These are phyloP conservation scores for Drosophila pectinifera DNA, from an alignment of 1,140 invertebrate species.

Conservation along the genomic window DNA sequence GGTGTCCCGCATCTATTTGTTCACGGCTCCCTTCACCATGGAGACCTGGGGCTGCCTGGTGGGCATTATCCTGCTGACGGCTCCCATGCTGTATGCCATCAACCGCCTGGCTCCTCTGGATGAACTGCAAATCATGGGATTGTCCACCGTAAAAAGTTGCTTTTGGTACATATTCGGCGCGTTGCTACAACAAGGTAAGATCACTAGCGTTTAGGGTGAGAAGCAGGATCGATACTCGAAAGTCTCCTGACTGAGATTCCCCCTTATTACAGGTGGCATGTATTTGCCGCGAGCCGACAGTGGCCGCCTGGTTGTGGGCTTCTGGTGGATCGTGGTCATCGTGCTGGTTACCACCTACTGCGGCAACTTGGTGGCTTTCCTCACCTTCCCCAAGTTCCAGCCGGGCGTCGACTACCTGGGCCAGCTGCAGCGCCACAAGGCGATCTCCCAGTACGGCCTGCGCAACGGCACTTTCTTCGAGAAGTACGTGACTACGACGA, in stretches of 20 bases:
- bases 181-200: slow-evolving; percentile 93
- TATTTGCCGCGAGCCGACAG: slow-evolving; percentile 93
- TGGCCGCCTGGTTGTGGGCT: slow-evolving; percentile 93
- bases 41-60: slow-evolving; percentile 94
- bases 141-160: slow-evolving; percentile 91
- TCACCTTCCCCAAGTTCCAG: slow-evolving; percentile 96
- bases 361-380: slow-evolving; percentile 95
- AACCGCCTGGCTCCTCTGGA: slow-evolving; percentile 91
- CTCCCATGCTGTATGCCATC: slow-evolving; percentile 91
- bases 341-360: slow-evolving; percentile 96
- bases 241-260: neutral
- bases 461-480: slow-evolving; percentile 91
- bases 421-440: slow-evolving; percentile 88
- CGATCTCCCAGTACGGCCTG: slow-evolving; percentile 90
- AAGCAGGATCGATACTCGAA: too few relatives aligned
- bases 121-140: slow-evolving; percentile 87
- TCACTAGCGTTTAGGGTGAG: too few relatives aligned
- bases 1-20: slow-evolving; percentile 91
- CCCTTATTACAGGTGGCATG: slow-evolving; percentile 89
- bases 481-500: slow-evolving; percentile 86
- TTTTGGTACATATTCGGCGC: slow-evolving; percentile 96
- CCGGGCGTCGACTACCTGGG: slow-evolving; percentile 90
- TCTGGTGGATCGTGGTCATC: slow-evolving; percentile 97
- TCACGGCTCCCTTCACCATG: slow-evolving; percentile 93
- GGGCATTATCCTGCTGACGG: slow-evolving; percentile 90